Evolutionary conservation across 2,113 vertebrate genomes (phyloP), one percentile per base, ranked within the genome.

Genomic region (Caranx melampygus): DNA sequence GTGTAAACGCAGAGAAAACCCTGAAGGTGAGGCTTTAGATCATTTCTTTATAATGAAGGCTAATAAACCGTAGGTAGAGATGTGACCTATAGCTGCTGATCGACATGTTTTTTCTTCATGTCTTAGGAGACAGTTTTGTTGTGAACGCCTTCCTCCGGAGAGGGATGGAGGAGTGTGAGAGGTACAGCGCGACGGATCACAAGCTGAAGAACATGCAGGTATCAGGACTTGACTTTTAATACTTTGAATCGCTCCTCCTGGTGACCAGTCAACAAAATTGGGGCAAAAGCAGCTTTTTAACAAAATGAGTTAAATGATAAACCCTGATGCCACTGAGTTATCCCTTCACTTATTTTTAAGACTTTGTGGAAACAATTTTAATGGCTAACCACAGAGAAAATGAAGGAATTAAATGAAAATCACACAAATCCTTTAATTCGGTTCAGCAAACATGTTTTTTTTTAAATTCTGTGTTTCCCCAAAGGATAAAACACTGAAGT

Each of bases 61-160:
- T 40, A 1, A 35, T 58, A 4, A 49, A 69, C 0, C 6, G 16
- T 7, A 6, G 26, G 9, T n/a, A n/a, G n/a, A n/a, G n/a, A 10
- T 35, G 64, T 52, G 49, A 18, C 62, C 21, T 31, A 12, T 37
- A 20, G 26, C 40, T 49, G 72, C 74, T 79, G 12, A 83, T 80
- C 6, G 11, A 1, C 67, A 68, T 49, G 11, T 77, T 40, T 70
- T 72, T 70, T 72, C 42, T 52, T 4, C 26, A 0, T 26, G 69
- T 85, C 76, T 58, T 72, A 95, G 95, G 95, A 69, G 95, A 95
- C 90, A 96, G 95, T 91, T 95, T 94, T 92, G 95, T 95, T 18
- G 94, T 94, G 86, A 95, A 94, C 68, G 94, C 94, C 14, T 94
- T 94, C 87, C 92, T 94, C 71, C 90, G 93, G 71, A 92, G 91